phyloP scores from a whole-genome alignment of 2,113 vertebrate genomes.

The Dasyprocta punctata region DNA sequence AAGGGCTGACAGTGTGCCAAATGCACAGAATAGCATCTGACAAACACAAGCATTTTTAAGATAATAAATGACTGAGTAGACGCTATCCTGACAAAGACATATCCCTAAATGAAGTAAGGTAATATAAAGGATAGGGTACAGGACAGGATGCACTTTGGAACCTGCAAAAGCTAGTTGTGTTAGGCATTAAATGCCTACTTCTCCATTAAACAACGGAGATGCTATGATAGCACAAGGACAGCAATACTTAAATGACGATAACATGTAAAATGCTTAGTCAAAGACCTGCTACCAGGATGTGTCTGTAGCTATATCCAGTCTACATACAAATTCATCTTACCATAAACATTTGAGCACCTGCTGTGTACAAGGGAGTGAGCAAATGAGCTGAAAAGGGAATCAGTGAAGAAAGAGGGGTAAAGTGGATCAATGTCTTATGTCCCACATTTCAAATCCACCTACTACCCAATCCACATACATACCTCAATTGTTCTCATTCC shows the following conservation, averaged over 20 bases:
- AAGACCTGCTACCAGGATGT: neutral
- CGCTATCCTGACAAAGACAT: neutral
- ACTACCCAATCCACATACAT: neutral
- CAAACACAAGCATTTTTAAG: neutral
- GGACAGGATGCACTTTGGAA: neutral
- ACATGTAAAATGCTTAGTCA: neutral
- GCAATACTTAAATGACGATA: neutral
- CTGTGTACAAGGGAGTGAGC: neutral
- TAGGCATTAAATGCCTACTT: no score
- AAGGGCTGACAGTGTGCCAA: neutral
- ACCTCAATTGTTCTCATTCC: neutral
- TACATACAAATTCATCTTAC: slow-evolving; percentile 27
- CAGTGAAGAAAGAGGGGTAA: neutral
- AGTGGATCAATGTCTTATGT: neutral
- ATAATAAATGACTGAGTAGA: neutral
- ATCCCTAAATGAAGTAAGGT: neutral
- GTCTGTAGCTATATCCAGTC: neutral
- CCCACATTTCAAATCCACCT: slow-evolving; percentile 5
- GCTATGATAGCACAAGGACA: neutral
- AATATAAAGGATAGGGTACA: neutral
- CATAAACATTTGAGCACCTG: neutral
- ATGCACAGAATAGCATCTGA: neutral
- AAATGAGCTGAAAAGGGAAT: neutral
- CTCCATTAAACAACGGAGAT: neutral
- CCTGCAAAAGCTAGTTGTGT: neutral